These are phyloP conservation scores for Aphis craccivora DNA, from an alignment of 1,140 invertebrate species.

Conservation along the genomic window DNA sequence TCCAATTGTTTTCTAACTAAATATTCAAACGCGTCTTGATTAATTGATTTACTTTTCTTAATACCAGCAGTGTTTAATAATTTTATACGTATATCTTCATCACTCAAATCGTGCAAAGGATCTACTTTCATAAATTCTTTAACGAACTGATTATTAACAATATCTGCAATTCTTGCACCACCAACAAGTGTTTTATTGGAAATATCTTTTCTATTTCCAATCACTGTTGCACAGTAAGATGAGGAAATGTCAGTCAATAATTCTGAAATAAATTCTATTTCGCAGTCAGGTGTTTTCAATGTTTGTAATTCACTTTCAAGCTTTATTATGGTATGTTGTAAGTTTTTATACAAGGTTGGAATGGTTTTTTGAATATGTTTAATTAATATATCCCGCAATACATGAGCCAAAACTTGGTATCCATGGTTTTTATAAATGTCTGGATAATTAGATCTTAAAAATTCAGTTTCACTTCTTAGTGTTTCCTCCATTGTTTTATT, in stretches of 20 bases:
- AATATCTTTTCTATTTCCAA: slow-evolving; percentile 74
- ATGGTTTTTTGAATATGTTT: slow-evolving; percentile 75
- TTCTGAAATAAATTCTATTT: not conserved
- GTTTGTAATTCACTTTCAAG: slow-evolving; percentile 65
- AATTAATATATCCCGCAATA: slow-evolving; percentile 72
- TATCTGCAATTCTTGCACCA: slow-evolving; percentile 77
- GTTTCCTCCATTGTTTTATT: slow-evolving; percentile 71
- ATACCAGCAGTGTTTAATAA: too few species aligned
- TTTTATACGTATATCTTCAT: slow-evolving; percentile 68
- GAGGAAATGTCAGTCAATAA: slow-evolving; percentile 64
- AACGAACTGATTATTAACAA: slow-evolving; percentile 78
- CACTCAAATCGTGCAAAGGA: slow-evolving; percentile 71
- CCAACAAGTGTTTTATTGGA: slow-evolving; percentile 78
- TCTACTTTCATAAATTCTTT: slow-evolving; percentile 71
- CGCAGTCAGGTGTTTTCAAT: not conserved
- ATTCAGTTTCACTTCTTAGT: slow-evolving; percentile 71
- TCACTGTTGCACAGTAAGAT: slow-evolving; percentile 74
- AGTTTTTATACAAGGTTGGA: slow-evolving; percentile 72
- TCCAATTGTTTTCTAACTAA: slow-evolving; percentile 77
- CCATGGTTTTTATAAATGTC: slow-evolving; percentile 72
- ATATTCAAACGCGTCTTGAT: slow-evolving; percentile 77
- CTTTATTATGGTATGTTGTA: slow-evolving; percentile 72
- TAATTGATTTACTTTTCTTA: slow-evolving; percentile 76
- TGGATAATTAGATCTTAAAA: slow-evolving; percentile 73
- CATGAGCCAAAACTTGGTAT: slow-evolving; percentile 70